phyloP scores from a whole-genome alignment of 2,888 invertebrate species.

The Ischnura elegans region DNA sequence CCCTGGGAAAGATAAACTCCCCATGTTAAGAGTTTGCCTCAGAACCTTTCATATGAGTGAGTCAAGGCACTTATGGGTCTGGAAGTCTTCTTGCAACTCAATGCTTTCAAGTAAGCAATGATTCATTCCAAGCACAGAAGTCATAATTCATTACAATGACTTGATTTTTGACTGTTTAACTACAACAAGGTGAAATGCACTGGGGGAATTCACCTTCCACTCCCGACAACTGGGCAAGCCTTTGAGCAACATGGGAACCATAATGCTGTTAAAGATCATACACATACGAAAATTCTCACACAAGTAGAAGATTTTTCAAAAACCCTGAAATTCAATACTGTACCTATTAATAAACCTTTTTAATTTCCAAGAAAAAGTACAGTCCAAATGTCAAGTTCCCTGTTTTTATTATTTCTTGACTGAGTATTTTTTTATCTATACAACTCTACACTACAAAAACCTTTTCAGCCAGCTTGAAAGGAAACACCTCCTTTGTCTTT shows the following conservation, averaged over 20 bases:
- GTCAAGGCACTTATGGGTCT: conserved; percentile 65
- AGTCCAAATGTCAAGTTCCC: conserved; percentile 57
- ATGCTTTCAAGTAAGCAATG: conserved; percentile 63
- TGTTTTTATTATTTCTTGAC: conserved; percentile 23
- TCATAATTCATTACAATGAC: conserved; percentile 54
- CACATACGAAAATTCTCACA: conserved; percentile 55
- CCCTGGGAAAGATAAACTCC: conserved; percentile 67
- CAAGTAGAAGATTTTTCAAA: conserved; percentile 44
- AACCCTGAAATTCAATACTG: conserved; percentile 58
- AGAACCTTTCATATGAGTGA: conserved; percentile 57
- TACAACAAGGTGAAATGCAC: conserved; percentile 42
- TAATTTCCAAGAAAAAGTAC: conserved; percentile 44
- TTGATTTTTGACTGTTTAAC: conserved; percentile 35
- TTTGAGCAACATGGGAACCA: conserved; percentile 64
- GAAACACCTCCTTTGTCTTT: conserved; percentile 94
- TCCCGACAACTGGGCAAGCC: conserved; percentile 50
- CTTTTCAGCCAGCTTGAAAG: conserved; percentile 95
- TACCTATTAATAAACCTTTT: conserved; percentile 56
- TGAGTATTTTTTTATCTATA: background rate
- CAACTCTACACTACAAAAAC: conserved; percentile 94
- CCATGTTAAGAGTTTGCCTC: conserved; percentile 45
- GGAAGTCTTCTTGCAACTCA: conserved; percentile 65
- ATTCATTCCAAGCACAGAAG: conserved; percentile 58
- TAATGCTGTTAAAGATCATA: conserved; percentile 44
- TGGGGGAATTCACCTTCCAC: conserved; percentile 61